Percentiles rank a stretch among this genome's conserved stretches.
Evolutionary conservation across 2,113 vertebrate species (phyloP).

Genomic region (Regulus satrapa): DNA sequence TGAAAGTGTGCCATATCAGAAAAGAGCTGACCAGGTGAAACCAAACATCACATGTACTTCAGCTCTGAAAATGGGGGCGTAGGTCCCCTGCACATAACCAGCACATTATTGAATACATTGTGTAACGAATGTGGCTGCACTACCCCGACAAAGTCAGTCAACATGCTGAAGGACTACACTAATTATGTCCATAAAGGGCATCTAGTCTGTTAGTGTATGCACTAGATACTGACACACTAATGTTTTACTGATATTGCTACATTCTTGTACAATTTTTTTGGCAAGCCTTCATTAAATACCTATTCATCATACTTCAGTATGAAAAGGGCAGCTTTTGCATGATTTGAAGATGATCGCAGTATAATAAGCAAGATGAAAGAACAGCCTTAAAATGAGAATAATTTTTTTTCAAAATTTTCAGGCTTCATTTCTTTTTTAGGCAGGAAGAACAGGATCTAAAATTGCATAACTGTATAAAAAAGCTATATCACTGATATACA

Average conservation of each 20-base stretch:
- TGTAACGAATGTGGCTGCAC: neutral
- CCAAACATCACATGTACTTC: neutral
- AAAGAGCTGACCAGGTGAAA: neutral
- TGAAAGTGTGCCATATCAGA: neutral
- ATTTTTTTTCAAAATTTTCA: conserved; percentile 6
- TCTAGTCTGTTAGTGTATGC: neutral
- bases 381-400: neutral
- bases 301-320: neutral
- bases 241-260: neutral
- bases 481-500: neutral
- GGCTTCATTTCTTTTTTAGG: neutral
- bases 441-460: neutral
- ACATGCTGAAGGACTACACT: neutral
- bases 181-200: neutral
- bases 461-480: neutral
- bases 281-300: neutral
- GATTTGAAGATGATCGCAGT: neutral
- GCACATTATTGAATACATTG: accelerated
- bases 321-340: neutral
- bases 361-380: conserved; percentile 7
- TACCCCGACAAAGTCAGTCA: neutral
- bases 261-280: neutral
- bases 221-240: neutral
- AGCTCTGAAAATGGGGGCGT: neutral
- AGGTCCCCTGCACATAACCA: neutral